Conservation (phyloP, 2,888 invertebrate species). For the Euplexia lucipara region DNA sequence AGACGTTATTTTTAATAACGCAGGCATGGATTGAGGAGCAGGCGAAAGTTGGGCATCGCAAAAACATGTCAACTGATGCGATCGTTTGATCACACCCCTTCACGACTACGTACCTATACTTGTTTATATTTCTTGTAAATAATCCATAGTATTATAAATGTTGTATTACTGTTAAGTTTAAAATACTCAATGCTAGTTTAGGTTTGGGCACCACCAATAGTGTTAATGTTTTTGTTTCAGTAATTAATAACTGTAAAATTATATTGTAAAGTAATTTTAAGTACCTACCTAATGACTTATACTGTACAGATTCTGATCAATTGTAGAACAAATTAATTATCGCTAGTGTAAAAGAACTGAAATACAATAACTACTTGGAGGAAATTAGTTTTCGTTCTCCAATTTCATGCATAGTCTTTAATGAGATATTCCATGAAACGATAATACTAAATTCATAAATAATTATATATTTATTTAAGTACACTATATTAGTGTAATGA, state of each 20-base stretch:
- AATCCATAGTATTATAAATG: constrained; percentile 77
- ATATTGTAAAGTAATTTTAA: constrained; percentile 39
- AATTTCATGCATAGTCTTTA: constrained; percentile 35
- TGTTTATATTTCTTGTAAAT: constrained; percentile 80
- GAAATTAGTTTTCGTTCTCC: constrained; percentile 14
- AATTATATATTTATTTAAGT: constrained; percentile 81
- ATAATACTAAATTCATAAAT: constrained; percentile 55
- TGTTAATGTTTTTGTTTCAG: constrained; percentile 59
- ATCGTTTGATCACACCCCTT: constrained; percentile 57
- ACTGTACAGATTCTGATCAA: constrained; percentile 53
- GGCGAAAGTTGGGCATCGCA: constrained; percentile 57
- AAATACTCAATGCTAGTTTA: constrained; percentile 85
- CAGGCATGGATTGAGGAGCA: constrained; percentile 11
- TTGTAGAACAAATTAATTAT: constrained; percentile 53
- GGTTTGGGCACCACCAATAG: constrained; percentile 78
- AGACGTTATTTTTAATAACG: constrained; percentile 26
- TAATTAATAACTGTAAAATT: constrained; percentile 48
- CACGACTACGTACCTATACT: constrained; percentile 72
- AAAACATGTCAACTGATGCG: constrained; percentile 61
- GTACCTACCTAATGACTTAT: constrained; percentile 58
- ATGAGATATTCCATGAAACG: constrained; percentile 33
- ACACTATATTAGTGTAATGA: constrained; percentile 91
- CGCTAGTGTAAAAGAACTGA: constrained; percentile 48
- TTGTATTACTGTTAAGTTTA: constrained; percentile 79
- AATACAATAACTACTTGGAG: constrained; percentile 24